Evolutionary conservation across 2,888 invertebrate genomes (phyloP).

Genomic region (Acholoe squamosa): DNA sequence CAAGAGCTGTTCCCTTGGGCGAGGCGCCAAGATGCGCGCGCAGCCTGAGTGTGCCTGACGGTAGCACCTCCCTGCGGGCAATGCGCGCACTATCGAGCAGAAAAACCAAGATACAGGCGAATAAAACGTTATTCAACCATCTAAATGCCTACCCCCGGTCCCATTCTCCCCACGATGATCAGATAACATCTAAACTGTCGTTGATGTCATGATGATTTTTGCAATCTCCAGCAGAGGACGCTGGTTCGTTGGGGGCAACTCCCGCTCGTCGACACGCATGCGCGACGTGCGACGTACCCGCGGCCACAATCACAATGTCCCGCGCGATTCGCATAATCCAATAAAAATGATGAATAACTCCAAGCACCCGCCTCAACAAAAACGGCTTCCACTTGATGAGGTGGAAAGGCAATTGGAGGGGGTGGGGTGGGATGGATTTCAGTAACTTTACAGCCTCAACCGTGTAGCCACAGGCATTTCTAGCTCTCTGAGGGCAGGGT

Average conservation of each 20-base stretch:
- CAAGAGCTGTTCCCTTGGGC: slow-evolving; percentile 21
- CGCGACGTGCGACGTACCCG: background rate
- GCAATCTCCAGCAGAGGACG: no score
- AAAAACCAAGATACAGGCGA: background rate
- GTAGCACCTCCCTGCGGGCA: background rate
- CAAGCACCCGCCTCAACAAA: background rate
- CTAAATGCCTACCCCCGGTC: background rate
- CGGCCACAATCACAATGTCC: background rate
- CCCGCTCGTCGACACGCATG: background rate
- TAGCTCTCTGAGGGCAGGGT: no score
- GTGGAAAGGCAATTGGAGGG: no score
- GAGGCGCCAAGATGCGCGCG: background rate
- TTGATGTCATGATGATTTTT: no score
- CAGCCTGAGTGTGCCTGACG: background rate
- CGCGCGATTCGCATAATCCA: slow-evolving; percentile 39
- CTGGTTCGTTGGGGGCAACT: no score
- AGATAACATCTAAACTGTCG: background rate
- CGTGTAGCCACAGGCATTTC: background rate
- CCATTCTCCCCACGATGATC: background rate
- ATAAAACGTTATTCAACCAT: background rate
- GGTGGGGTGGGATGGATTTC: background rate
- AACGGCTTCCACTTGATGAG: background rate
- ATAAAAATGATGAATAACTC: slow-evolving; percentile 30
- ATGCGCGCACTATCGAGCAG: background rate
- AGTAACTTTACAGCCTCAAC: background rate